These are phyloP conservation scores for Boulengeromyrus knoepffleri DNA, from an alignment of 2,113 vertebrate species.

Conservation along the genomic window DNA sequence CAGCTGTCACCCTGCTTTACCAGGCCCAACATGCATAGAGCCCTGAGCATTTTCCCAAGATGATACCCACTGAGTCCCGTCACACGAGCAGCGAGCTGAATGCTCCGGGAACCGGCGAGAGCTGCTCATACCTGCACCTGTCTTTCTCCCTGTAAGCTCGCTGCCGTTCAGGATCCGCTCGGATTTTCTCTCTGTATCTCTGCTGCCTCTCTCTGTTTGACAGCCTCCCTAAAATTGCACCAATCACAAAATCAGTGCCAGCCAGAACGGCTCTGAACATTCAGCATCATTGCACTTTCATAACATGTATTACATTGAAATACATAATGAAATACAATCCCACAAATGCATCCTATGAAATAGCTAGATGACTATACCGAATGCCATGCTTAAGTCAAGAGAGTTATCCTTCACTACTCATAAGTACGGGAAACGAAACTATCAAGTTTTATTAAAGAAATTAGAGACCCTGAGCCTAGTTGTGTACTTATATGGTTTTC, in stretches of 20 bases:
- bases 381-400: not conserved
- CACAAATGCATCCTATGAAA: not conserved
- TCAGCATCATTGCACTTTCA: not conserved
- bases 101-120: too few relatives aligned
- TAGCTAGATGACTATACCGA: not conserved
- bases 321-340: not conserved
- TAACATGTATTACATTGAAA: not conserved
- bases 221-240: conserved; percentile 9
- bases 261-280: not conserved
- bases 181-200: conserved; percentile 32
- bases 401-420: not conserved
- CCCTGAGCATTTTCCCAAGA: not conserved
- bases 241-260: not conserved
- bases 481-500: not conserved
- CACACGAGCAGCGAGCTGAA: not conserved
- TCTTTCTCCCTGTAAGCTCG: conserved; percentile 34
- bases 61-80: not conserved
- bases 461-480: not conserved
- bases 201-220: conserved; percentile 26
- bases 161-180: conserved; percentile 31
- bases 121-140: conserved; percentile 23
- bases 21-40: not conserved
- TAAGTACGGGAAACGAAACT: not conserved
- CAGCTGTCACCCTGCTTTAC: not conserved
- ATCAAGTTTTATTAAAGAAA: not conserved